Evolutionary conservation across 1,140 invertebrate genomes (phyloP).

Genomic region (Papilio aristodemus): DNA sequence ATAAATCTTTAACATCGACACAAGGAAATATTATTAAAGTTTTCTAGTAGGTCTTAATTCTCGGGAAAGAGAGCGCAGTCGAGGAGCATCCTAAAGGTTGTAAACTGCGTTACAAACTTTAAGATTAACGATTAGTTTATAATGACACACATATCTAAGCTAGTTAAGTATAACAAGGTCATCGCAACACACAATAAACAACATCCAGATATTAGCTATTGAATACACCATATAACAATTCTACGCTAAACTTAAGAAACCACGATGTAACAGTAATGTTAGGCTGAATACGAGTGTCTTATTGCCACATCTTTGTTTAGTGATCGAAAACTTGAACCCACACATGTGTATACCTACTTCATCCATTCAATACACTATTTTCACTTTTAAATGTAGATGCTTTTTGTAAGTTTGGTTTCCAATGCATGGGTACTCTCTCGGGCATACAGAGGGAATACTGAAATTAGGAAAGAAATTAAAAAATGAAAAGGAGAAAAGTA

Average conservation of each 20-base stretch:
- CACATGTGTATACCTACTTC: slow-evolving; percentile 71
- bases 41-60: slow-evolving; percentile 47
- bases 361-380: slow-evolving; percentile 80
- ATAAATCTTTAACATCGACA: slow-evolving; percentile 11
- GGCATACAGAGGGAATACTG: slow-evolving; percentile 81
- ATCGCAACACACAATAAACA: slow-evolving; percentile 77
- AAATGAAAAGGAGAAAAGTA: slow-evolving; percentile 62
- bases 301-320: slow-evolving; percentile 57
- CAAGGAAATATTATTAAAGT: not conserved
- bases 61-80: slow-evolving; percentile 48
- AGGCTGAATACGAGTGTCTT: slow-evolving; percentile 41
- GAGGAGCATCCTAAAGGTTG: slow-evolving; percentile 57
- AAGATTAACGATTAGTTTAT: slow-evolving; percentile 56
- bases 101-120: slow-evolving; percentile 62
- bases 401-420: slow-evolving; percentile 79
- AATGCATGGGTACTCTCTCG: slow-evolving; percentile 79
- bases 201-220: slow-evolving; percentile 77
- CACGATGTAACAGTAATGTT: slow-evolving; percentile 41
- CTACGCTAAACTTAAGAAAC: slow-evolving; percentile 72
- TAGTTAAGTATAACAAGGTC: slow-evolving; percentile 62
- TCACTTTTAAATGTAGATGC: slow-evolving; percentile 78
- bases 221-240: slow-evolving; percentile 74
- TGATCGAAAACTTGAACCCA: slow-evolving; percentile 54
- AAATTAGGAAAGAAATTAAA: slow-evolving; percentile 79
- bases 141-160: slow-evolving; percentile 71